Conservation (phyloP, 2,113 vertebrate species). For the Entelurus aequoreus region DNA sequence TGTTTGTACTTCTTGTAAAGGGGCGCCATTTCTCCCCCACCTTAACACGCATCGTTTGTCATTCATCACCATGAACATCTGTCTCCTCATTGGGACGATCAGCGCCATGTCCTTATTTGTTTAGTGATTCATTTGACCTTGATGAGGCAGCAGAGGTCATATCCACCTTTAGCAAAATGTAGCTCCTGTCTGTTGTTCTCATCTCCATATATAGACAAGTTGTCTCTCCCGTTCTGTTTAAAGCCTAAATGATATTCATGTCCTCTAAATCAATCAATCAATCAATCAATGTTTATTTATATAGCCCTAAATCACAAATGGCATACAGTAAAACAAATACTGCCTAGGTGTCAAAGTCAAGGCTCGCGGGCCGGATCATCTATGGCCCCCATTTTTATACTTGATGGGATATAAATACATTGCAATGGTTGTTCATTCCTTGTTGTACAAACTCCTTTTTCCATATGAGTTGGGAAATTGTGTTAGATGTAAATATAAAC, state of each 20-base stretch:
- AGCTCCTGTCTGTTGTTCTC: constrained; percentile 1
- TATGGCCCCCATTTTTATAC: too few relatives aligned
- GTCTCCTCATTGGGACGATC: not conserved
- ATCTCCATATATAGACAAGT: not conserved
- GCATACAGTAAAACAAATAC: too few relatives aligned
- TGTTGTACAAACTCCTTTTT: too few relatives aligned
- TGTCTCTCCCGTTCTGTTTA: not conserved
- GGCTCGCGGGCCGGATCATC: too few relatives aligned
- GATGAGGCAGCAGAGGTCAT: constrained; percentile 47
- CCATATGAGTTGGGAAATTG: too few relatives aligned
- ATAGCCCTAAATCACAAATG: too few relatives aligned
- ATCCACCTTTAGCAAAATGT: constrained; percentile 2
- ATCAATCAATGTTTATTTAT: too few relatives aligned
- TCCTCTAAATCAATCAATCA: not conserved
- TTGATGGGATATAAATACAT: too few relatives aligned
- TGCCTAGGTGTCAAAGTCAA: too few relatives aligned
- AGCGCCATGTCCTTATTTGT: not conserved
- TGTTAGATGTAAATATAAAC: too few relatives aligned
- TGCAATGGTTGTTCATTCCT: too few relatives aligned
- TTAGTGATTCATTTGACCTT: constrained; percentile 55
- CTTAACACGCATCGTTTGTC: not conserved
- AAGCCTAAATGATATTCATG: not conserved
- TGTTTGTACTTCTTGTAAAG: not conserved
- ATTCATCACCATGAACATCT: not conserved
- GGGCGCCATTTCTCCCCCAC: not conserved